A percentile compares a stretch with the other conserved stretches of the same genome.
phyloP scores from a whole-genome alignment of 2,888 invertebrate species.

The Caradrina kadenii region DNA sequence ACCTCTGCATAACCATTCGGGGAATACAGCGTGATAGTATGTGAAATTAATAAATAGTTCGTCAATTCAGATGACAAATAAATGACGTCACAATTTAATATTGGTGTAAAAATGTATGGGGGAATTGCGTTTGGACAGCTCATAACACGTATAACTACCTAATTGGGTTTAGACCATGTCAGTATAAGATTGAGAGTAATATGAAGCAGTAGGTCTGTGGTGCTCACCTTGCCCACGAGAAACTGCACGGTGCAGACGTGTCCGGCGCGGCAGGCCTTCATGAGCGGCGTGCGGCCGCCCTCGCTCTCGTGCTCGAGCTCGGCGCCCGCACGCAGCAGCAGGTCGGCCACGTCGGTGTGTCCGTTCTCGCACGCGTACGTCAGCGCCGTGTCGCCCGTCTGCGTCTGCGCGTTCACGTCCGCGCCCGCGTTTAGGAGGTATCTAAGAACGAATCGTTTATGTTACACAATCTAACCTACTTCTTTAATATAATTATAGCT shows the following conservation, averaged over 20 bases:
- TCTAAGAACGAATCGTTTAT: conserved; percentile 61
- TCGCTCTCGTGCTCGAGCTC: conserved; percentile 98
- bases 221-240: conserved; percentile 93
- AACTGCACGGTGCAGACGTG: conserved; percentile 99
- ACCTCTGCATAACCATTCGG: too few species aligned
- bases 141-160: not conserved
- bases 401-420: conserved; percentile 98
- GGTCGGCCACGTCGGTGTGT: conserved; percentile 98
- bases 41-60: too few species aligned
- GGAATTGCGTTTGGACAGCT: too few species aligned
- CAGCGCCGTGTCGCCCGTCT: conserved; percentile 98
- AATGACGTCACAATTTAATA: too few species aligned
- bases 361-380: conserved; percentile 99
- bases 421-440: conserved; percentile 96
- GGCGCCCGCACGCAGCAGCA: conserved; percentile 97
- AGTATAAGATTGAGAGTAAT: too few species aligned
- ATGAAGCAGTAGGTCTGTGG: too few species aligned
- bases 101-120: too few species aligned
- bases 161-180: not conserved
- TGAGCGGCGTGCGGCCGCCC: conserved; percentile 98
- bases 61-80: too few species aligned
- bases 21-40: too few species aligned
- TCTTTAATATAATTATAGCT: too few species aligned
- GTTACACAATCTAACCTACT: too few species aligned
- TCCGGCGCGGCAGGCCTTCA: conserved; percentile 99